A percentile compares a stretch with the other conserved stretches of the same genome.
phyloP scores from a whole-genome alignment of 2,888 invertebrate species.

The Mesoligia furuncula region DNA sequence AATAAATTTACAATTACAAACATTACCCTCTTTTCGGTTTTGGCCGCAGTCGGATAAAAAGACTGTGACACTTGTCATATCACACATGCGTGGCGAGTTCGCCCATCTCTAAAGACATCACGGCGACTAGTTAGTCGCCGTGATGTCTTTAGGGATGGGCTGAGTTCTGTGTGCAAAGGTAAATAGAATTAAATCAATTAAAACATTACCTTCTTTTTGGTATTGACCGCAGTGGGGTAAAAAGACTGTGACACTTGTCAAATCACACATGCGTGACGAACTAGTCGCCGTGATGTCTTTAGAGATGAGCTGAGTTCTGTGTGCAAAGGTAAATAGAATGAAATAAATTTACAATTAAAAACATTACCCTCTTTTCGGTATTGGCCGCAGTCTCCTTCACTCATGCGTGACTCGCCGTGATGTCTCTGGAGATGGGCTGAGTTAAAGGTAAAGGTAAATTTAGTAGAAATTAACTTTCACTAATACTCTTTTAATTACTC shows the following conservation, averaged over 20 bases:
- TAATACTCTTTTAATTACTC: background rate
- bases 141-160: constrained; percentile 4
- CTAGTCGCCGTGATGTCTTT: background rate
- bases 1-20: background rate
- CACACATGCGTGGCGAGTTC: background rate
- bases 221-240: constrained; percentile 27
- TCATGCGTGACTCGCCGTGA: background rate
- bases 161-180: background rate
- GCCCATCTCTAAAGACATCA: too few relatives aligned
- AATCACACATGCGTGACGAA: constrained; percentile 1
- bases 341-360: background rate
- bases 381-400: background rate
- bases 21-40: background rate
- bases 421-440: constrained; percentile 2
- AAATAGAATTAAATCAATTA: background rate
- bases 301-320: constrained; percentile 2
- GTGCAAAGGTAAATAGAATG: background rate
- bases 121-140: too few relatives aligned
- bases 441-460: background rate
- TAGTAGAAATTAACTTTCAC: background rate
- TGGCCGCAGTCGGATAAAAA: background rate
- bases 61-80: background rate
- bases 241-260: constrained; percentile 29
- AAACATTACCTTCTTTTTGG: background rate
- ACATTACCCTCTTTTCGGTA: background rate